phyloP scores from a whole-genome alignment of 2,888 invertebrate genomes.

The Cynaeus angustus region DNA sequence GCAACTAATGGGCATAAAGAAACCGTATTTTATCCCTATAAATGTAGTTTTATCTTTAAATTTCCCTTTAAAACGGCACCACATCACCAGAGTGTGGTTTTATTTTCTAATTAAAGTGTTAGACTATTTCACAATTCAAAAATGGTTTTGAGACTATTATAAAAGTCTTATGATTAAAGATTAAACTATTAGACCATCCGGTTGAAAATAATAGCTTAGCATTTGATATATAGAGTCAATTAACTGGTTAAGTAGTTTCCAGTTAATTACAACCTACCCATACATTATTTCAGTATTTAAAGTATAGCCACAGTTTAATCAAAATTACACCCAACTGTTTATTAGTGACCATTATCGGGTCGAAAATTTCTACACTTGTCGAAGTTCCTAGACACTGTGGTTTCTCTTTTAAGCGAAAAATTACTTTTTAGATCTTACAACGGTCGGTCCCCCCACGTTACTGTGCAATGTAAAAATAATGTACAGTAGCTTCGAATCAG shows the following conservation, averaged over 20 bases:
- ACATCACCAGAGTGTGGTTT: conserved; percentile 18
- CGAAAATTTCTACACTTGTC: no score
- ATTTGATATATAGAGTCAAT: conserved; percentile 63
- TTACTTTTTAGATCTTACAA: neutral
- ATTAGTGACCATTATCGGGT: conserved; percentile 13
- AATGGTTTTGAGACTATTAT: conserved; percentile 44
- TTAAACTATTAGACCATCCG: conserved; percentile 62
- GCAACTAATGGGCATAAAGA: conserved; percentile 29
- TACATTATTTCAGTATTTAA: conserved; percentile 57
- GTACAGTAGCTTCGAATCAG: conserved; percentile 32
- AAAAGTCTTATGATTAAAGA: conserved; percentile 54
- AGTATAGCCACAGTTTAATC: conserved; percentile 58
- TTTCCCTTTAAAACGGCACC: conserved; percentile 29
- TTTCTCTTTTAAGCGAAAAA: no score
- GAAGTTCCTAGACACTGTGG: no score
- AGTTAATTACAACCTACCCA: conserved; percentile 61
- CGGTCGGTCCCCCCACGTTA: neutral
- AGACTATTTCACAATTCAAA: conserved; percentile 42
- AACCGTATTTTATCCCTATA: conserved; percentile 29
- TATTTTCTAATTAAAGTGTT: conserved; percentile 41
- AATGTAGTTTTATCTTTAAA: conserved; percentile 31
- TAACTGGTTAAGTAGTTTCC: conserved; percentile 61
- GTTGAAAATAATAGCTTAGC: conserved; percentile 61
- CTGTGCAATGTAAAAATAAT: conserved; percentile 32
- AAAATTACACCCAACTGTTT: conserved; percentile 51